A percentile compares a stretch with the other conserved stretches of the same genome.
phyloP scores from a whole-genome alignment of 2,888 invertebrate species.

The Caprella mutica region DNA sequence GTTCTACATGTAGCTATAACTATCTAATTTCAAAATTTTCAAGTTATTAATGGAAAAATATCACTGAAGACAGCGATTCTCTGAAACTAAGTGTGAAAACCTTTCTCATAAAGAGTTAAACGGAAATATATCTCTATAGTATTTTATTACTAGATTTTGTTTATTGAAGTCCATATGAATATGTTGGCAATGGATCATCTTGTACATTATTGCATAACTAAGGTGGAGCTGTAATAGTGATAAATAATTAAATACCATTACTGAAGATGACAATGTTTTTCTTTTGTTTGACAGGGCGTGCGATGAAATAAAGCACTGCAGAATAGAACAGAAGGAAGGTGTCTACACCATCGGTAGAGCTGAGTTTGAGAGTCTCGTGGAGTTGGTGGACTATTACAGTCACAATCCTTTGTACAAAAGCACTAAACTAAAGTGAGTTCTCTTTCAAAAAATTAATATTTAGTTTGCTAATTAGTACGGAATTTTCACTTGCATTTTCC shows the following conservation, averaged over 20 bases:
- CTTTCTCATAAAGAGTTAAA: not conserved
- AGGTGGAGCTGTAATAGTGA: too few relatives aligned
- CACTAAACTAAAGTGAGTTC: slow-evolving; percentile 71
- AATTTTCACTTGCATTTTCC: not conserved
- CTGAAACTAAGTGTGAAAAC: not conserved
- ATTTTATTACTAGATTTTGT: not conserved
- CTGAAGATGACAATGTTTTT: too few relatives aligned
- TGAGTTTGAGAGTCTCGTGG: slow-evolving; percentile 91
- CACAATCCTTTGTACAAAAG: slow-evolving; percentile 80
- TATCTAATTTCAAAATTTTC: too few relatives aligned
- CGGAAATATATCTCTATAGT: too few relatives aligned
- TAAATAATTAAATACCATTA: too few relatives aligned
- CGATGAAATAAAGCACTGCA: slow-evolving; percentile 90
- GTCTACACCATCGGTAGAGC: slow-evolving; percentile 80
- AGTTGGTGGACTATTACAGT: slow-evolving; percentile 83
- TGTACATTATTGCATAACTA: not conserved
- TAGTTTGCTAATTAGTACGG: not conserved
- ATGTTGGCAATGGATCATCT: not conserved
- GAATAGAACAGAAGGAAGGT: slow-evolving; percentile 75
- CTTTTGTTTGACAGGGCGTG: slow-evolving; percentile 57
- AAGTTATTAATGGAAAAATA: not conserved
- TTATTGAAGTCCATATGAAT: not conserved
- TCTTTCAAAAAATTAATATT: too few relatives aligned
- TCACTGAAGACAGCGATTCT: not conserved
- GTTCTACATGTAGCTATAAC: too few relatives aligned